Evolutionary conservation across 2,797 vertebrate genomes (phyloP).

Genomic region (Gorsachius magnificus): DNA sequence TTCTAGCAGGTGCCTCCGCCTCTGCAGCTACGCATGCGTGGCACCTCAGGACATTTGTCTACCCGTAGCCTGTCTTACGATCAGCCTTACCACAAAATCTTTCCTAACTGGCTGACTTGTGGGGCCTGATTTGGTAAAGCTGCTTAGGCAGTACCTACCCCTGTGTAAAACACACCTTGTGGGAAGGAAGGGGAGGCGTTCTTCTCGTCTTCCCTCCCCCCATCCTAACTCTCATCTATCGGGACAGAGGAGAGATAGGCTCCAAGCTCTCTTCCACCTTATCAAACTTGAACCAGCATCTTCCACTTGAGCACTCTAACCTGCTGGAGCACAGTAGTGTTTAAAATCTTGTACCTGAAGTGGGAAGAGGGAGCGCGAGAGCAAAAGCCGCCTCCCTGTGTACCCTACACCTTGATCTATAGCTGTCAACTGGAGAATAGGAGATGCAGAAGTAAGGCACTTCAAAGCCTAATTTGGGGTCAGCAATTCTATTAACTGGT

Average conservation of each 20-base stretch:
- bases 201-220: neutral
- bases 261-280: neutral
- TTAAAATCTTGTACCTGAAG: neutral
- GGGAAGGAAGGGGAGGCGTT: neutral
- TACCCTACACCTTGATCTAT: neutral
- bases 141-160: neutral
- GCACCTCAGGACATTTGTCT: neutral
- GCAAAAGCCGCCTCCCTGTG: rapidly evolving
- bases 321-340: neutral
- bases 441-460: neutral
- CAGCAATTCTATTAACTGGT: neutral
- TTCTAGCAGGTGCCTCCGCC: neutral
- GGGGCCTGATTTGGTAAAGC: neutral
- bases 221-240: neutral
- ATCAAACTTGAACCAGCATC: neutral
- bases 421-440: neutral
- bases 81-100: neutral
- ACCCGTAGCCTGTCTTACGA: neutral
- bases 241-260: neutral
- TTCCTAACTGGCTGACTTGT: neutral
- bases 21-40: neutral
- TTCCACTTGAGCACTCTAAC: neutral
- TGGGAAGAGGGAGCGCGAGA: neutral
- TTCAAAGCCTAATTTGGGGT: neutral
- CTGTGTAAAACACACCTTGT: neutral